Evolutionary conservation across 2,113 vertebrate species (phyloP), one percentile per base, ranked within the genome.

Genomic region (Hoplias malabaricus): DNA sequence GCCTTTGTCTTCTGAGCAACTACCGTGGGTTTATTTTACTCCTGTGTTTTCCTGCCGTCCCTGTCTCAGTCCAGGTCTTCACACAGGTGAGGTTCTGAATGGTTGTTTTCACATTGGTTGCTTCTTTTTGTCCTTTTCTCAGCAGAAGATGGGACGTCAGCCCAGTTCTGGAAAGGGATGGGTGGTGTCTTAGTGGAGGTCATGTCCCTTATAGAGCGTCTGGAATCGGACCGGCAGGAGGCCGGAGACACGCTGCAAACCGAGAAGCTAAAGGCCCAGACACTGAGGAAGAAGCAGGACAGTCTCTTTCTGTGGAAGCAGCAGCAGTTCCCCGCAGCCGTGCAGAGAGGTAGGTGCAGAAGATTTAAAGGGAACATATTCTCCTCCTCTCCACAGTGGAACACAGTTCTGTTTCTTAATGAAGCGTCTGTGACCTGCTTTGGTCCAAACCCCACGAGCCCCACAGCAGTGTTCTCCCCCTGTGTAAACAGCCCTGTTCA

Each of bases 221-320:
- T 98, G 68, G 94, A 96, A 87, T 90, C 92, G 27, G 93, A 96
- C 80, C 75, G 89, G 27, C 91, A 93, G 87, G 84, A 92, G 66
- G 93, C 93, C 81, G 90, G 93, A 86, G 89, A 93, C 74, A 87
- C 91, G 81, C 86, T 96, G 62, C 87, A 84, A 75, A 85, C 79
- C 72, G 93, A 96, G 85, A 93, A 86, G 80, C 81, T 79, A 69
- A 88, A 82, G 75, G 91, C 79, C 63, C 87, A 83, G 80, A 85
- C 68, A 56, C 75, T 96, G 78, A 80, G 59, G 25, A 48, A 65
- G 61, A 88, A 93, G 89, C 89, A 93, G 69, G 89, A 93, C 86
- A 69, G 69, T 14, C 84, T 94, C 81, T 89, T 90, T 72, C 77
- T 93, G 33, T 93, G 93, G 95, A 94, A 88, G 75, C 89, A 93